These are phyloP conservation scores for Mesoclemmys tuberculata DNA, from an alignment of 2,113 vertebrate genomes.

Conservation along the genomic window DNA sequence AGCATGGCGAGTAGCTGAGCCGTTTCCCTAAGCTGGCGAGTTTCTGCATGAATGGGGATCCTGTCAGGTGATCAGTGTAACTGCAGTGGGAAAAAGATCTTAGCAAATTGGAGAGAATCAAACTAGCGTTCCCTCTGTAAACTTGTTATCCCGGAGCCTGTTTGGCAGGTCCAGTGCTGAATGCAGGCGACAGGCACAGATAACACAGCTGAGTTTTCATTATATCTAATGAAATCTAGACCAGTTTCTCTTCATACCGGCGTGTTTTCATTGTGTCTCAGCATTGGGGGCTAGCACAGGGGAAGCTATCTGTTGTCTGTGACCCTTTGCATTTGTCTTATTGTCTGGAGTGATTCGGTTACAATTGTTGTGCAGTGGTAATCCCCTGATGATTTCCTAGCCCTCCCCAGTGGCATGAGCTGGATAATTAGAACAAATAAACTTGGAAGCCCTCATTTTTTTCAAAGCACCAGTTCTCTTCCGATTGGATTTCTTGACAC, in stretches of 20 bases:
- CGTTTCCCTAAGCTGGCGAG: neutral
- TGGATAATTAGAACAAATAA: conserved; percentile 56
- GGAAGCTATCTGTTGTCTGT: rapidly evolving
- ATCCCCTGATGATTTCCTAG: neutral
- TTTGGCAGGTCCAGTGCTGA: neutral
- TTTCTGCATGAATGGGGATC: neutral
- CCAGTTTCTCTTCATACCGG: rapidly evolving
- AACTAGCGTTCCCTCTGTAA: rapidly evolving
- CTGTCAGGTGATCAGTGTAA: neutral
- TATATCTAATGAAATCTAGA: neutral
- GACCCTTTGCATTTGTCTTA: conserved; percentile 13
- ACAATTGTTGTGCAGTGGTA: conserved; percentile 9
- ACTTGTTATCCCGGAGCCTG: neutral
- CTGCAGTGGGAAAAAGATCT: neutral
- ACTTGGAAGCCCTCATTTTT: conserved; percentile 33
- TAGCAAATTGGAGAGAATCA: rapidly evolving
- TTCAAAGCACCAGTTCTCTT: conserved; percentile 11
- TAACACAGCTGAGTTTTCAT: neutral
- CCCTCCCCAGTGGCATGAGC: conserved; percentile 14
- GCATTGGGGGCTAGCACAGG: rapidly evolving
- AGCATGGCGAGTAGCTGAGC: neutral
- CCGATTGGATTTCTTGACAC: neutral
- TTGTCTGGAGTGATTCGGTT: conserved; percentile 45
- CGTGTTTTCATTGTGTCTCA: neutral
- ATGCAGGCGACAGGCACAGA: neutral